Base-by-base conservation (phyloP, 2,797 vertebrate genomes). In the Todus mexicanus region DNA sequence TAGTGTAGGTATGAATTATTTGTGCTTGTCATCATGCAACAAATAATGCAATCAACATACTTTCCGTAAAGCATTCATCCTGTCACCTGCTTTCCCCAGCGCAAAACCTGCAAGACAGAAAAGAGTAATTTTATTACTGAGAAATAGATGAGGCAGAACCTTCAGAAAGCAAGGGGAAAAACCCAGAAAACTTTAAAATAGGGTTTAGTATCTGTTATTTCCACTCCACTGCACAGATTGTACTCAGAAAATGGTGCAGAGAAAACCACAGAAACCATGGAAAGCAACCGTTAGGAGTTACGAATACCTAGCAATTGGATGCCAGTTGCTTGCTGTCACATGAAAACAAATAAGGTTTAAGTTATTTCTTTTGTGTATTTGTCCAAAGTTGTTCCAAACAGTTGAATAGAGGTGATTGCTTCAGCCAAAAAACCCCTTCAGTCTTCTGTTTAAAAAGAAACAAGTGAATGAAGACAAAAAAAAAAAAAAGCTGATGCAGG, bases 31-130 rank as follows among this genome's bases (percentile, higher is more conserved):
- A 73, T 42, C 50, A 87, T 79, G 35, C 15, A 76, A 60, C 45
- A 50, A 57, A 37, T 16, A 60, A 63, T 40, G 72, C 4, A 54
- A 19, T 65, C 23, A 33, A 97, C 96, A 3, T 98, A 99, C 99
- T 96, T 99, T 99, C 96, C 99, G 98, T 74, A 99, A 96, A 53
- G 99, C 99, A 4, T 98, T 98, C 15, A 21, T 84, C 94, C 98
- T 98, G 85, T 99, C 98, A 48, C 97, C 64, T 63, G 98, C 98
- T 95, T 99, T 99, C 50, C 98, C 99, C 94, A 99, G 1, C 4
- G 99, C 99, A 96, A 99, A 99, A 61, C 99, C 99, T 99, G 97
- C 17, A 79, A 92, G 91, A 92, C 18, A 95, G 31, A 90, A 76
- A 40, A 90, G 12, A 76, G 57, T 38, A 15, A 27, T 42, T 84